A percentile compares a stretch with the other conserved stretches of the same genome.
These are phyloP conservation scores for Trichogramma evanescens DNA, from an alignment of 2,888 invertebrate species.

Conservation along the genomic window DNA sequence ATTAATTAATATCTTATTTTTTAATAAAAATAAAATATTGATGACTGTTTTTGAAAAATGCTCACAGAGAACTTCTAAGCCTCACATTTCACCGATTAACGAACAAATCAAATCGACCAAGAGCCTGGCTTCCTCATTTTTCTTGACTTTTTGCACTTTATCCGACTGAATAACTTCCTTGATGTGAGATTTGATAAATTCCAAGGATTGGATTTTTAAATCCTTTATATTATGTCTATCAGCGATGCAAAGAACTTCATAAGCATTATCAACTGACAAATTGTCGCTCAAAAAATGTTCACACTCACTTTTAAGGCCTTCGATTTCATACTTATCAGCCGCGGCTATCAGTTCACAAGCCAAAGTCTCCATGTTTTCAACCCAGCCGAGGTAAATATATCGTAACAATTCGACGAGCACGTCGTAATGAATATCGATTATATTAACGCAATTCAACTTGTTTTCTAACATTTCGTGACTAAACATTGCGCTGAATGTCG, in stretches of 20 bases:
- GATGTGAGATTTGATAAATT: conserved; percentile 98
- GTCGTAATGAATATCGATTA: conserved; percentile 96
- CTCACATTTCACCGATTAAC: too few species aligned
- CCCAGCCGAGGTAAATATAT: conserved; percentile 96
- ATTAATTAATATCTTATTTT: too few species aligned
- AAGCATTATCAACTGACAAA: conserved; percentile 91
- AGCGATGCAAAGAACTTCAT: conserved; percentile 91
- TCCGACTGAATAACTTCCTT: conserved; percentile 96
- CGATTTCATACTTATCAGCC: conserved; percentile 97
- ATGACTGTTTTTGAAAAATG: too few species aligned
- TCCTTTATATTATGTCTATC: conserved; percentile 97
- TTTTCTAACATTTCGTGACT: conserved; percentile 98
- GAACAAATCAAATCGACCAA: too few species aligned
- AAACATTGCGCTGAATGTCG: conserved; percentile 99
- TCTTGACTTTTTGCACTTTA: too few species aligned
- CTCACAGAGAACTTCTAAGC: too few species aligned
- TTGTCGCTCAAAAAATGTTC: conserved; percentile 92
- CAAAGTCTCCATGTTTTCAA: conserved; percentile 94
- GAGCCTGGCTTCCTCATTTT: too few species aligned
- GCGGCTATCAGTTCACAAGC: conserved; percentile 95
- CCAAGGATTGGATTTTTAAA: conserved; percentile 95
- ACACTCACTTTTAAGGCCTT: conserved; percentile 97
- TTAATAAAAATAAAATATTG: too few species aligned
- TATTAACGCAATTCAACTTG: conserved; percentile 91
- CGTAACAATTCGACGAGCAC: conserved; percentile 94